Evolutionary conservation across 2,888 invertebrate genomes (phyloP).

Genomic region (Tenthredo livida): DNA sequence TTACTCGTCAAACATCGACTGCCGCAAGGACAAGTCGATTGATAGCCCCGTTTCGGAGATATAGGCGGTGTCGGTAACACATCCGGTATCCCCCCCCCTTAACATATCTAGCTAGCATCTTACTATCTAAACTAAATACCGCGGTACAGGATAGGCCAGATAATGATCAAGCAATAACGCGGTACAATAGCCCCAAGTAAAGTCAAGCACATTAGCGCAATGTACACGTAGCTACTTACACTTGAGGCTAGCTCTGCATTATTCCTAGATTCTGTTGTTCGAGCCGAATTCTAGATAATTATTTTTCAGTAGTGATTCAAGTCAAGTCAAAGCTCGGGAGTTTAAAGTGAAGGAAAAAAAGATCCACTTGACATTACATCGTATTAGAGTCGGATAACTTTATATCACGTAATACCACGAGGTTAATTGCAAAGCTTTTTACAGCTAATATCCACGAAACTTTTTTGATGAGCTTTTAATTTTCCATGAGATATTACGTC

Average conservation of each 20-base stretch:
- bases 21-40: no score
- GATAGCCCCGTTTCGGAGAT: no score
- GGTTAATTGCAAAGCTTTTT: conserved; percentile 24
- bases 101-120: conserved; percentile 35
- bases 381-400: conserved; percentile 1
- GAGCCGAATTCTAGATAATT: not conserved
- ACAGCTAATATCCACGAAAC: not conserved
- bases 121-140: conserved; percentile 50
- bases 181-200: conserved; percentile 40
- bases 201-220: conserved; percentile 26
- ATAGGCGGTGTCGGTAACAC: no score
- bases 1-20: no score
- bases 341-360: not conserved
- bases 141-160: conserved; percentile 21
- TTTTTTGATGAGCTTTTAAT: conserved; percentile 37
- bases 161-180: conserved; percentile 51
- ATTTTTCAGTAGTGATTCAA: not conserved
- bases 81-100: no score
- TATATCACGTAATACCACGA: not conserved
- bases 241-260: conserved; percentile 22
- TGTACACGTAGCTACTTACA: conserved; percentile 28
- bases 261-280: not conserved
- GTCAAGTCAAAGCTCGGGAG: not conserved
- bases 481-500: not conserved
- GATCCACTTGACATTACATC: not conserved